A percentile compares a stretch with the other conserved stretches of the same genome.
Conservation (phyloP, 2,888 invertebrate species). For the Halictus quadricinctus region DNA sequence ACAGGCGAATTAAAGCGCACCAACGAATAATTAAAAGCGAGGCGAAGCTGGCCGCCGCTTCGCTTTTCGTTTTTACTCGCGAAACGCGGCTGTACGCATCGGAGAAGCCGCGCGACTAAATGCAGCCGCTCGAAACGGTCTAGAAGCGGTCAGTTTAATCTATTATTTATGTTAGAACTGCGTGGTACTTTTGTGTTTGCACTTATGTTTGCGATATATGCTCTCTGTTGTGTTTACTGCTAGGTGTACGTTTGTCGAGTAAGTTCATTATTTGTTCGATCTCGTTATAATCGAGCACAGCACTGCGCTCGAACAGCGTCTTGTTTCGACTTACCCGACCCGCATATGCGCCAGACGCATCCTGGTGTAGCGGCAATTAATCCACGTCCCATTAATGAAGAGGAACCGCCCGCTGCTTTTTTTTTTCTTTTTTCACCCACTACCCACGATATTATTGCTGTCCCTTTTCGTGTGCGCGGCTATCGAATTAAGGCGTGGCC, state of each 20-base stretch:
- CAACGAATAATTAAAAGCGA: slow-evolving; percentile 66
- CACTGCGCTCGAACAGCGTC: slow-evolving; percentile 28
- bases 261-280: slow-evolving; percentile 29
- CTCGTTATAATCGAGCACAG: slow-evolving; percentile 4
- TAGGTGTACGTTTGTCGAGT: slow-evolving; percentile 23
- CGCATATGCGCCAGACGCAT: slow-evolving; percentile 51
- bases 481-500: slow-evolving; percentile 35
- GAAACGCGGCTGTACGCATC: not conserved
- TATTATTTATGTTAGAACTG: not conserved
- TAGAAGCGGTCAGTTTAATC: not conserved
- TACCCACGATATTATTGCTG: slow-evolving; percentile 25
- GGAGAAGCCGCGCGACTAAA: not conserved
- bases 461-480: not conserved
- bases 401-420: slow-evolving; percentile 20
- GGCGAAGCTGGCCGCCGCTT: slow-evolving; percentile 5
- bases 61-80: not conserved
- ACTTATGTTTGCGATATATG: not conserved
- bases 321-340: slow-evolving; percentile 40
- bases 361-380: slow-evolving; percentile 56
- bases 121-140: not conserved
- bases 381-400: slow-evolving; percentile 60
- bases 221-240: not conserved
- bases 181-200: no score
- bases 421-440: slow-evolving; percentile 10
- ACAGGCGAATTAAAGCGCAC: slow-evolving; percentile 66